A percentile compares a stretch with the other conserved stretches of the same genome.
Conservation (phyloP, 2,888 invertebrate genomes). For the Chrysomela aeneicollis region DNA sequence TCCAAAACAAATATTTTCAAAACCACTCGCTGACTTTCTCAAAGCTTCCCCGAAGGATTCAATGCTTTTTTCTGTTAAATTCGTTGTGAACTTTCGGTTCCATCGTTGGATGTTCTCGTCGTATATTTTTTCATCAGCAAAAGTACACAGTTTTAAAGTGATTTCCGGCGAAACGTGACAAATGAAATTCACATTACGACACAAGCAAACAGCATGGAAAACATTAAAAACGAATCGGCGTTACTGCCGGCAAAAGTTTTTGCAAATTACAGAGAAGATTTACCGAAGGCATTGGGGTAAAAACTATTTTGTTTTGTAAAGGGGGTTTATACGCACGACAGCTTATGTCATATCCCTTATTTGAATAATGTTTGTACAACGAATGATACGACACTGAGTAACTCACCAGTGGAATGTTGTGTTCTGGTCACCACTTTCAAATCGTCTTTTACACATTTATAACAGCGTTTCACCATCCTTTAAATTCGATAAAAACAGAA, state of each 20-base stretch:
- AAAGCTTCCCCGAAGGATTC: background rate
- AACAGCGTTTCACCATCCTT: too few relatives aligned
- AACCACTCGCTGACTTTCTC: background rate
- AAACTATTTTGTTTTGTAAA: background rate
- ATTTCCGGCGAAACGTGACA: background rate
- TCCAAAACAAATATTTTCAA: background rate
- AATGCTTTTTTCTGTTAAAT: background rate
- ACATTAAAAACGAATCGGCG: conserved; percentile 5
- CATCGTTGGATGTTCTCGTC: background rate
- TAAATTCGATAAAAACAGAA: too few relatives aligned
- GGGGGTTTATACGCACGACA: background rate
- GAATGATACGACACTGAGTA: too few relatives aligned
- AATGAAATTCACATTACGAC: background rate
- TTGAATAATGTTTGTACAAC: too few relatives aligned
- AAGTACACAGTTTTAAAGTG: background rate
- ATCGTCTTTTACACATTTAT: too few relatives aligned
- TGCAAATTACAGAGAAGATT: background rate
- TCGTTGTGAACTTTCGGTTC: background rate
- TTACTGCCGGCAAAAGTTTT: background rate
- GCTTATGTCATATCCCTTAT: too few relatives aligned
- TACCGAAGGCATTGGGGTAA: background rate
- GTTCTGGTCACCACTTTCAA: too few relatives aligned
- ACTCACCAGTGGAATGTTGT: too few relatives aligned
- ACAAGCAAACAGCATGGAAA: background rate
- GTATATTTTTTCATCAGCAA: background rate